These are phyloP conservation scores for Acronicta psi DNA, from an alignment of 2,888 invertebrate genomes.

Conservation along the genomic window DNA sequence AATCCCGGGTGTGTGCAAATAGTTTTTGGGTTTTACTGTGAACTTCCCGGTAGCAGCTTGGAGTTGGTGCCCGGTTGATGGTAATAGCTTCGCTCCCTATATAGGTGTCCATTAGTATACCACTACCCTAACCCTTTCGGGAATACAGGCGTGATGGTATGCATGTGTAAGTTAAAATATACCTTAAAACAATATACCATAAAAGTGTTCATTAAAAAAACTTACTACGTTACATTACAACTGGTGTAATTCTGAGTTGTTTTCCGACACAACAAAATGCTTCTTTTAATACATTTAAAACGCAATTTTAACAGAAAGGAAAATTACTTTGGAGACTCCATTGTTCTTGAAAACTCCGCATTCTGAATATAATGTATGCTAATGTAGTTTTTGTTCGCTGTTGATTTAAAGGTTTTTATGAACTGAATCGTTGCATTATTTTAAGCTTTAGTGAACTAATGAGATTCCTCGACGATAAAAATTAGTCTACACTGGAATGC, in stretches of 20 bases:
- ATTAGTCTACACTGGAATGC: conserved; percentile 23
- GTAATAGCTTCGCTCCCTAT: too few species aligned
- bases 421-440: conserved; percentile 58
- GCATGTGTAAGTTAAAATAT: too few species aligned
- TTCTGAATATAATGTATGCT: conserved; percentile 52
- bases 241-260: conserved; percentile 15
- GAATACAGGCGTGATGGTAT: too few species aligned
- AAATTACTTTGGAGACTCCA: conserved; percentile 44
- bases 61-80: too few species aligned
- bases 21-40: too few species aligned
- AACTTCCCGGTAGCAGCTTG: too few species aligned
- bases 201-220: conserved; percentile 10
- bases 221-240: conserved; percentile 11
- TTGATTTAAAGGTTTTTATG: conserved; percentile 63
- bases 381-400: conserved; percentile 56
- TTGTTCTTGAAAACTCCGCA: conserved; percentile 53
- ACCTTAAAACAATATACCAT: neutral
- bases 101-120: too few species aligned
- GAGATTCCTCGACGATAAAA: conserved; percentile 53
- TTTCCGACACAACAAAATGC: conserved; percentile 30
- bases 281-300: conserved; percentile 55
- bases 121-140: too few species aligned
- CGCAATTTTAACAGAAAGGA: conserved; percentile 48
- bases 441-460: conserved; percentile 58
- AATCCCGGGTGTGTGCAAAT: too few species aligned